Conservation (phyloP, 2,888 invertebrate genomes). For the Branchipolynoe longqiensis region DNA sequence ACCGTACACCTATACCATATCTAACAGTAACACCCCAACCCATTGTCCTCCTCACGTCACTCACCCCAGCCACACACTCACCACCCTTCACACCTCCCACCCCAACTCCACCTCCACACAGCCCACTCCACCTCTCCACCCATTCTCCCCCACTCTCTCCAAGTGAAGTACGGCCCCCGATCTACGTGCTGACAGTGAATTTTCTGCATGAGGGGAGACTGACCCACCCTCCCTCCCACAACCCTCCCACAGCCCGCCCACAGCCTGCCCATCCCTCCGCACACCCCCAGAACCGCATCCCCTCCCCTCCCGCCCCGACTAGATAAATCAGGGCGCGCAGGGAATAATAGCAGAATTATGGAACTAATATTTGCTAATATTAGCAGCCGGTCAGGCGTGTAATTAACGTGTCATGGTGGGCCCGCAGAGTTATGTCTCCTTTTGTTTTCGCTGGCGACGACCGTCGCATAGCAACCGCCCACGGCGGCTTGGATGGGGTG, state of each 20-base stretch:
- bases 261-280: background rate
- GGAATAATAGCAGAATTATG: constrained; percentile 57
- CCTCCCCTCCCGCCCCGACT: background rate
- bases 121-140: background rate
- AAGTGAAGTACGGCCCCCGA: too few species aligned
- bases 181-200: background rate
- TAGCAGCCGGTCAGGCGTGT: constrained; percentile 51
- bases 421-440: background rate
- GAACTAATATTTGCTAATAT: constrained; percentile 57
- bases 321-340: background rate
- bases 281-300: background rate
- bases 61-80: too few species aligned
- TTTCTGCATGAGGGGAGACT: too few species aligned
- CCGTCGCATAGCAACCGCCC: constrained; percentile 33
- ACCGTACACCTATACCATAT: too few species aligned
- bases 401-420: constrained; percentile 55
- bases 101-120: background rate
- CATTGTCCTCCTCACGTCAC: too few species aligned
- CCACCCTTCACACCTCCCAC: too few species aligned
- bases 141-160: background rate
- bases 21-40: too few species aligned
- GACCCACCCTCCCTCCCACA: background rate
- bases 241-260: background rate
- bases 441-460: background rate
- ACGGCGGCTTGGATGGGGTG: background rate